A percentile compares a stretch with the other conserved stretches of the same genome.
These are phyloP conservation scores for Melanitta fusca DNA, from an alignment of 2,797 vertebrate species.

Conservation along the genomic window DNA sequence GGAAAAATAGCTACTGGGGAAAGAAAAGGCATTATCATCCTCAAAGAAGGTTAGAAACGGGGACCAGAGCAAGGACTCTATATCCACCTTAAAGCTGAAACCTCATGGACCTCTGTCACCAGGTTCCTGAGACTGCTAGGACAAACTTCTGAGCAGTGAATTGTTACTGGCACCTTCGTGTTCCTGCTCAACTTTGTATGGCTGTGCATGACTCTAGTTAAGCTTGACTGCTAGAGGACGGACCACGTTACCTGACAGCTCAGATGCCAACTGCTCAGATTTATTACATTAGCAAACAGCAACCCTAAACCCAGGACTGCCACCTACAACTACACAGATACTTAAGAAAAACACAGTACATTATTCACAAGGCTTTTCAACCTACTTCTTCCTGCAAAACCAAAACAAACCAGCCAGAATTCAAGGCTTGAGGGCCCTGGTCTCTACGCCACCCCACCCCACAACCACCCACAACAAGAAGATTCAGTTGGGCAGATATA, in stretches of 20 bases:
- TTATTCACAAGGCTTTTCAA: background rate
- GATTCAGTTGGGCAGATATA: slow-evolving; percentile 11
- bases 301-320: background rate
- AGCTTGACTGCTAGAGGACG: background rate
- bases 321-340: background rate
- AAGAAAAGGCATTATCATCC: background rate
- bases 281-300: background rate
- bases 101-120: background rate
- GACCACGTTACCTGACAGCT: background rate
- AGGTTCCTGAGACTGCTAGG: background rate
- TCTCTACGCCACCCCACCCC: background rate
- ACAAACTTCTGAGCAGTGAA: background rate
- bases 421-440: background rate
- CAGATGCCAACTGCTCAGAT: background rate
- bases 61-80: background rate
- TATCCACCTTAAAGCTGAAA: background rate
- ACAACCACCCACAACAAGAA: background rate
- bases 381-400: background rate
- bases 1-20: background rate
- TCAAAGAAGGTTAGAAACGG: background rate
- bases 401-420: background rate
- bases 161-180: background rate
- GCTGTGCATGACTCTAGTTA: background rate
- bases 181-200: background rate
- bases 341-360: background rate